These are phyloP conservation scores for Amaurobius ferox DNA, from an alignment of 2,888 invertebrate species.

Conservation along the genomic window DNA sequence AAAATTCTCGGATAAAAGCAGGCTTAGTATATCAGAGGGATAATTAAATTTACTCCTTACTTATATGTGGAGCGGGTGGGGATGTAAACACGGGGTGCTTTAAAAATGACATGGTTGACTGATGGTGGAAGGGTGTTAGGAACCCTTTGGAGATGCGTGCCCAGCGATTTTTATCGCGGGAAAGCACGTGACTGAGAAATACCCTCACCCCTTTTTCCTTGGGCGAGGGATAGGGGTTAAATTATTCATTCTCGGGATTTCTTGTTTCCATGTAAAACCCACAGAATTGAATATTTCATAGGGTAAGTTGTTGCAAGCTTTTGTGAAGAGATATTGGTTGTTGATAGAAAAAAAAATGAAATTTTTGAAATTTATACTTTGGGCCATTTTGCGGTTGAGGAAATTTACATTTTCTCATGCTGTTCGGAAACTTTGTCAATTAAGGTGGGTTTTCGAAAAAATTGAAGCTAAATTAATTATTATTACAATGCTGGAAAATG, in stretches of 20 bases:
- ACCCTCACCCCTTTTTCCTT: neutral
- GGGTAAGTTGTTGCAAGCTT: neutral
- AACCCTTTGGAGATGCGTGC: slow-evolving; percentile 60
- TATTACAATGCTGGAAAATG: too few relatives aligned
- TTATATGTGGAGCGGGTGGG: neutral
- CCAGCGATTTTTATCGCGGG: slow-evolving; percentile 64
- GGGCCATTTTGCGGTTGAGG: too few relatives aligned
- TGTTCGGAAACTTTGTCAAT: too few relatives aligned
- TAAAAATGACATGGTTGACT: slow-evolving; percentile 69
- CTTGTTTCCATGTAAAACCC: slow-evolving; percentile 26
- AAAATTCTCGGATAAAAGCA: slow-evolving; percentile 33
- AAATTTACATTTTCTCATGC: too few relatives aligned
- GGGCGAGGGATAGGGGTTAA: slow-evolving; percentile 22
- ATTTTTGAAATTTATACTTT: too few relatives aligned
- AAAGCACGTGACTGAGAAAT: slow-evolving; percentile 33
- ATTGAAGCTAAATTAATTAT: too few relatives aligned
- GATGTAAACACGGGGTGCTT: slow-evolving; percentile 24
- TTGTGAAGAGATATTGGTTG: too few relatives aligned
- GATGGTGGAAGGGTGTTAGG: slow-evolving; percentile 60
- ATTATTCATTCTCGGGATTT: slow-evolving; percentile 64
- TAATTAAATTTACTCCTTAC: slow-evolving; percentile 60
- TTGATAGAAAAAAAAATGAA: too few relatives aligned
- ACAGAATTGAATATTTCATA: slow-evolving; percentile 56
- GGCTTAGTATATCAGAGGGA: slow-evolving; percentile 54
- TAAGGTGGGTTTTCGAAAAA: too few relatives aligned